Base-by-base conservation (phyloP, 2,113 vertebrate genomes). In the Leptosomus discolor region DNA sequence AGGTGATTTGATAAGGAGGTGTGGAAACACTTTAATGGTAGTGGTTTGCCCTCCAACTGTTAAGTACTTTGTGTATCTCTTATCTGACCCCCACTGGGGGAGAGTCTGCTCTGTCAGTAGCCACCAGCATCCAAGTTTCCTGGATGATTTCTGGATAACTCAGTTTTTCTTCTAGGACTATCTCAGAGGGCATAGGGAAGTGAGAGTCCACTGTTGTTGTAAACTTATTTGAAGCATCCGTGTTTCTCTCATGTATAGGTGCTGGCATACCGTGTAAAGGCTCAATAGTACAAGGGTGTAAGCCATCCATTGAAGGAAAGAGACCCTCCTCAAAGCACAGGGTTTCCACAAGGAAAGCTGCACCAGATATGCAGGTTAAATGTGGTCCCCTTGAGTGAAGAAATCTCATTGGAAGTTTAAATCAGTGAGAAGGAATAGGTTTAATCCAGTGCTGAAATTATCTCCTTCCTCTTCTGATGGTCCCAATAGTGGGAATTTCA, bases 391-490 rank as follows among this genome's bases (percentile, higher is more conserved):
- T 34, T 22, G 17, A 64, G n/a, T 22, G 27, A 88, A 56, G 32
- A 85, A 46, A 64, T 50, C 34, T 41, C 36, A 21, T 0, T 30
- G 68, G 6, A 89, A 46, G 6, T 10, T 69, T 1, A 23, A 30
- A 11, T 2, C 5, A 3, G 2, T 32, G 45, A 57, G 5, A 37
- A 7, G 8, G 12, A 71, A 39, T 1, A 56, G 0, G 1, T 54
- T 82, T 82, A 36, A 5, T 48, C 23, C 26, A 71, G 17, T 3
- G 5, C 11, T 78, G 43, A 48, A 32, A 2, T 79, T 48, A 21
- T 11, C 13, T 43, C 7, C 21, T 80, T 76, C 30, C 21, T 82
- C 36, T 75, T 69, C 73, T 71, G 17, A 9, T 41, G 22, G 6
- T 54, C 21, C 41, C 1, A 2, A 22, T 3, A 61, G 21, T 30